Percentiles rank a stretch among this genome's conserved stretches.
Evolutionary conservation across 1,140 invertebrate genomes (phyloP).

Genomic region (Cyphomyrmex costatus): DNA sequence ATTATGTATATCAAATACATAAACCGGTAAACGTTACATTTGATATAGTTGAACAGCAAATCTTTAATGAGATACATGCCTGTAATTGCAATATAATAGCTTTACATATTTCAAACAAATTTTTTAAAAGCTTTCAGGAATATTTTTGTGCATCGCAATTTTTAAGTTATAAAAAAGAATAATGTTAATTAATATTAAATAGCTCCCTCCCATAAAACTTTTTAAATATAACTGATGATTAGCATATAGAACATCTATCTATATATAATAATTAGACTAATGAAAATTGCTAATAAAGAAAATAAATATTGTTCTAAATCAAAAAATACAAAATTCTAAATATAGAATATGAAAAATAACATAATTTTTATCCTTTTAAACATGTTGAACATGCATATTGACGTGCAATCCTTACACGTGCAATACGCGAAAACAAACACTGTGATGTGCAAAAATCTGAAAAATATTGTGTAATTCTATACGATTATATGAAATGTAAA

Average conservation of each 20-base stretch:
- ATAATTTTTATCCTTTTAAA: constrained; percentile 4
- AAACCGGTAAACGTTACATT: too few relatives aligned
- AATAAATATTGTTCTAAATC: neutral
- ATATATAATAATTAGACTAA: neutral
- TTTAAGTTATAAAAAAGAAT: neutral
- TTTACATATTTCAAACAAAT: neutral
- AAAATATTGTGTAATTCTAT: constrained; percentile 16
- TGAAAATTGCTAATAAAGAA: neutral
- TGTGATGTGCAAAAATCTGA: neutral
- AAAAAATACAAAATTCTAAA: neutral
- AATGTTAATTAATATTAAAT: constrained; percentile 5
- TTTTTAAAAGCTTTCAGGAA: neutral
- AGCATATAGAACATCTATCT: neutral
- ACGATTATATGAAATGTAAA: constrained; percentile 15
- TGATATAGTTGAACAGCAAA: neutral
- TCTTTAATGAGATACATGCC: neutral
- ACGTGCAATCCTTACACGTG: neutral
- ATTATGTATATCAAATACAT: too few relatives aligned
- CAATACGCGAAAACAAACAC: constrained; percentile 9
- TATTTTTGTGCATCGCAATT: neutral
- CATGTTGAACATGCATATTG: neutral
- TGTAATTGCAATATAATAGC: neutral
- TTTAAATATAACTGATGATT: neutral
- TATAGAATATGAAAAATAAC: neutral
- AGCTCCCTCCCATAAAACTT: neutral